phyloP scores from a whole-genome alignment of 2,113 vertebrate genomes.

The Onychorhynchus coronatus region DNA sequence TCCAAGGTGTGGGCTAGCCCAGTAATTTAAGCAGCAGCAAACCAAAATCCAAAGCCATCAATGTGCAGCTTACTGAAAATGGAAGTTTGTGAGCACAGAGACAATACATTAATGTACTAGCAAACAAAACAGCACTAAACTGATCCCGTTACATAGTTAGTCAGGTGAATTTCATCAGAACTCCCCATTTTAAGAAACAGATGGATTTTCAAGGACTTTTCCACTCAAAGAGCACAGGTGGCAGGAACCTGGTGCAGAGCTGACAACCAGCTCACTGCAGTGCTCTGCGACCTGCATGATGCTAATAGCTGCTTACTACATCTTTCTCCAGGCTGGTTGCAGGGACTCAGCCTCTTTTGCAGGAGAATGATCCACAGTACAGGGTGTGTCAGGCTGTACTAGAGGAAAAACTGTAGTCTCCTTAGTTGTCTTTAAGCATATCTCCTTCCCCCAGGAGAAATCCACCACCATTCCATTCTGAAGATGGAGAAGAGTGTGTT shows the following conservation, averaged over 20 bases:
- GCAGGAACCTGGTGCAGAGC: neutral
- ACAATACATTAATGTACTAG: neutral
- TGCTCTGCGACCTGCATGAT: neutral
- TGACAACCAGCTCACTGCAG: neutral
- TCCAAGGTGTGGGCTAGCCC: rapidly evolving
- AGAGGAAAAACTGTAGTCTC: neutral
- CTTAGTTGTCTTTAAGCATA: neutral
- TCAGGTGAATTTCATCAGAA: neutral
- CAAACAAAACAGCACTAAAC: neutral
- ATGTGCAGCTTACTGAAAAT: neutral
- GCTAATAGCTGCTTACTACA: neutral
- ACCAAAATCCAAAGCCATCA: neutral
- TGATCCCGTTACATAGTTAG: neutral
- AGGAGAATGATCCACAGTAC: neutral
- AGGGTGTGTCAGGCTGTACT: neutral
- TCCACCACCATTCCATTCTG: neutral
- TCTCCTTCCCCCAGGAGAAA: neutral
- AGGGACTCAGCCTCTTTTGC: neutral
- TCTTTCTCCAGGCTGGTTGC: neutral
- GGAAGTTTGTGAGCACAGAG: neutral
- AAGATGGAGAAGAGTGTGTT: neutral
- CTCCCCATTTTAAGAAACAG: neutral
- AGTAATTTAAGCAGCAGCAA: neutral
- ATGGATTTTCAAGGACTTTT: constrained; percentile 12
- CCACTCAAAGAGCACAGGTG: neutral